Evolutionary conservation across 2,888 invertebrate genomes (phyloP).

Genomic region (Blastobasis adustella): DNA sequence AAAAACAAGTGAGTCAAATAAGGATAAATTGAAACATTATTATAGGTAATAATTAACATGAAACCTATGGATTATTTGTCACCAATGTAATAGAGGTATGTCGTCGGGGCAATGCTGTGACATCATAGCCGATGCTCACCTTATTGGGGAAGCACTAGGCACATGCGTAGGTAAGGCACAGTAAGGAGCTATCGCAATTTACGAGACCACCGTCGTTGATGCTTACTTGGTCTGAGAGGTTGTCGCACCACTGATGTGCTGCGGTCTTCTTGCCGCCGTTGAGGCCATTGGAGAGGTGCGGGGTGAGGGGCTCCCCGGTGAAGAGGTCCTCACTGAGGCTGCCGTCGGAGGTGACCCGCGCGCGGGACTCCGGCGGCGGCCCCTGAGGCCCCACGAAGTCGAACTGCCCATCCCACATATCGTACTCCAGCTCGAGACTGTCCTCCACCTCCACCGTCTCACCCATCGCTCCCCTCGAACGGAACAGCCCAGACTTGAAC

Average conservation of each 20-base stretch:
- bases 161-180: no score
- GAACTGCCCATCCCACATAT: conserved; percentile 93
- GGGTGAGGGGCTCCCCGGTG: conserved; percentile 61
- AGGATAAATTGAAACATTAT: no score
- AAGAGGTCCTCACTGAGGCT: conserved; percentile 66
- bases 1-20: no score
- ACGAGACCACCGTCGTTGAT: background rate
- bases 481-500: conserved; percentile 66
- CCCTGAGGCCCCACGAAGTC: conserved; percentile 83
- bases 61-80: no score
- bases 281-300: conserved; percentile 58
- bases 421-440: conserved; percentile 84
- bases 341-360: conserved; percentile 52
- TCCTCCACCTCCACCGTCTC: conserved; percentile 68
- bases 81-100: no score
- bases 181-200: no score
- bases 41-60: no score
- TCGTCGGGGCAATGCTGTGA: no score
- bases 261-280: conserved; percentile 74
- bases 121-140: no score
- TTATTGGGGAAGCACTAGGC: no score
- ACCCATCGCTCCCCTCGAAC: conserved; percentile 59
- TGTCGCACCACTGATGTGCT: conserved; percentile 75
- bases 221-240: conserved; percentile 77
- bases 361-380: conserved; percentile 43